These are phyloP conservation scores for Austrofundulus limnaeus DNA, from an alignment of 2,113 vertebrate genomes.

Conservation along the genomic window DNA sequence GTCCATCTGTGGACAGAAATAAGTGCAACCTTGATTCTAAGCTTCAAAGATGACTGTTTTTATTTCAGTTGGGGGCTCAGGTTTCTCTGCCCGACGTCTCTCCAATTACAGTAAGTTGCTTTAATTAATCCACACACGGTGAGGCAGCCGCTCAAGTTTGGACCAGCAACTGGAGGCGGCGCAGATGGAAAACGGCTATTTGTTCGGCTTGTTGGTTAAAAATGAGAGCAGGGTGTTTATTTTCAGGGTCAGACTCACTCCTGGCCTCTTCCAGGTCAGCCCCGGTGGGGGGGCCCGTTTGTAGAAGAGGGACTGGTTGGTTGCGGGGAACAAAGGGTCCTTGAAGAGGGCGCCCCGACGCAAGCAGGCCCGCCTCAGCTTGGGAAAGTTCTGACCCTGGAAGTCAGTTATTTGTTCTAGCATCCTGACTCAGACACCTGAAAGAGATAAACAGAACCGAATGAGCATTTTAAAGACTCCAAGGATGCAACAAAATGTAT, in stretches of 20 bases:
- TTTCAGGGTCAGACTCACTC: slow-evolving; percentile 61
- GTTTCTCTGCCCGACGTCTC: slow-evolving; percentile 58
- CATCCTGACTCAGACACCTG: slow-evolving; percentile 49
- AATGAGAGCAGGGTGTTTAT: neutral
- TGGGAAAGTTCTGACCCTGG: slow-evolving; percentile 77
- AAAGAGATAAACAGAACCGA: neutral
- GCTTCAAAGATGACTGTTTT: slow-evolving; percentile 6
- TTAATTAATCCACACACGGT: slow-evolving; percentile 63
- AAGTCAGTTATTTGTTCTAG: slow-evolving; percentile 66
- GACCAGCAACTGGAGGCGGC: slow-evolving; percentile 3
- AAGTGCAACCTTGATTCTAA: slow-evolving; percentile 22
- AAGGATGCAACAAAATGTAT: too few relatives aligned
- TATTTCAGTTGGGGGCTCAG: slow-evolving; percentile 27
- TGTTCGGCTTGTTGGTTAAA: neutral
- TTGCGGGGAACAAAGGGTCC: slow-evolving; percentile 78
- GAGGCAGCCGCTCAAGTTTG: slow-evolving; percentile 40
- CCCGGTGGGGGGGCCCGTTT: slow-evolving; percentile 72
- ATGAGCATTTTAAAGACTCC: too few relatives aligned
- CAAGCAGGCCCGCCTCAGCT: slow-evolving; percentile 71
- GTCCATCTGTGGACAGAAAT: neutral
- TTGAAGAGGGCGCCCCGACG: slow-evolving; percentile 74
- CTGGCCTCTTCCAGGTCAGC: slow-evolving; percentile 82
- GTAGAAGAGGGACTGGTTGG: slow-evolving; percentile 79
- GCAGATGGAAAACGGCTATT: slow-evolving; percentile 8
- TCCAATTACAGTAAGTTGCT: slow-evolving; percentile 61